These are phyloP conservation scores for Pogonus chalceus DNA, from an alignment of 1,140 invertebrate genomes.

Conservation along the genomic window DNA sequence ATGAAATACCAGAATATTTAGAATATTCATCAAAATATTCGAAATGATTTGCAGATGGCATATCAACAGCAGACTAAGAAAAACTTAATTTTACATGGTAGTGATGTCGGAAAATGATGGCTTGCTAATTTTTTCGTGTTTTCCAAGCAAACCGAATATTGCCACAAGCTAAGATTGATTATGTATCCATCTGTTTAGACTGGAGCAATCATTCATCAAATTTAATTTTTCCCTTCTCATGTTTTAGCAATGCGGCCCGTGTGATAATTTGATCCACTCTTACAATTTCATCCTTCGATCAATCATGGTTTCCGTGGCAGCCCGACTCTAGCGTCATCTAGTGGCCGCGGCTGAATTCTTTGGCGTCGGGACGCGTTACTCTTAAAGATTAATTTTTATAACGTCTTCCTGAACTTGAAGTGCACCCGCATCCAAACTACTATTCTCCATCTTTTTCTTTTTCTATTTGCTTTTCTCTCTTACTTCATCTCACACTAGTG, in stretches of 20 bases:
- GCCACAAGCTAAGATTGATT: not conserved
- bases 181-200: not conserved
- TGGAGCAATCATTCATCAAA: constrained; percentile 2
- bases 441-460: too few species aligned
- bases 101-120: too few species aligned
- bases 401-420: constrained; percentile 6
- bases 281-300: constrained; percentile 4
- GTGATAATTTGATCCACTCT: constrained; percentile 7
- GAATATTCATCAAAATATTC: too few species aligned
- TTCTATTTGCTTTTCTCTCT: too few species aligned
- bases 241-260: constrained; percentile 2
- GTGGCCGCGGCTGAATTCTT: not conserved
- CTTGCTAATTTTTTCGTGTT: too few species aligned
- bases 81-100: too few species aligned
- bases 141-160: not conserved
- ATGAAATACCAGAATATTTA: too few species aligned
- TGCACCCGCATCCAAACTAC: not conserved
- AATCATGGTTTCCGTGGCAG: not conserved
- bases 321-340: not conserved
- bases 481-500: too few species aligned
- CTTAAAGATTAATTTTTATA: constrained; percentile 6
- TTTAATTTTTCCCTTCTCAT: constrained; percentile 3
- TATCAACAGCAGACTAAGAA: too few species aligned
- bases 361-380: not conserved
- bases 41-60: too few species aligned